phyloP scores from a whole-genome alignment of 2,888 invertebrate species.

The Rhagonycha lutea region DNA sequence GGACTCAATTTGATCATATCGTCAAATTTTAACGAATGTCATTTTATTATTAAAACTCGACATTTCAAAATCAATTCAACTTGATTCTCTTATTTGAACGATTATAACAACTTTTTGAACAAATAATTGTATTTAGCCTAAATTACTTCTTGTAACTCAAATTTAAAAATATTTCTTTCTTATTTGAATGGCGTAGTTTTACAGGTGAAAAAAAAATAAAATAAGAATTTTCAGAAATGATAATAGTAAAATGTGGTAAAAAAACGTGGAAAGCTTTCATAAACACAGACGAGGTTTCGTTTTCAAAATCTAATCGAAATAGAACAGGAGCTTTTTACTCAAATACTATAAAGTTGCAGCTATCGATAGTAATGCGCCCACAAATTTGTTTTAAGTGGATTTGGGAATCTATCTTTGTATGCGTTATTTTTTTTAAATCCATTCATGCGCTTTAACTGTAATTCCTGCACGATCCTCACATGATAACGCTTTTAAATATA shows the following conservation, averaged over 20 bases:
- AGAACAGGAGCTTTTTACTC: background rate
- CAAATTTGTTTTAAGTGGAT: background rate
- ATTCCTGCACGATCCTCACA: background rate
- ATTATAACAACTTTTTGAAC: too few species aligned
- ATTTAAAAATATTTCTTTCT: too few species aligned
- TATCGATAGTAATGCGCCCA: background rate
- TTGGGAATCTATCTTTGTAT: background rate
- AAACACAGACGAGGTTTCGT: background rate
- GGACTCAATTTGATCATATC: too few species aligned
- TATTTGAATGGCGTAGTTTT: too few species aligned
- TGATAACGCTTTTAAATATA: background rate
- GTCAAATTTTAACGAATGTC: too few species aligned
- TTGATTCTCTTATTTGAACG: too few species aligned
- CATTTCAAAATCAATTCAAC: too few species aligned
- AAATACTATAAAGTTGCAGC: background rate
- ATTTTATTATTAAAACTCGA: too few species aligned
- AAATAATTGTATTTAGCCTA: too few species aligned
- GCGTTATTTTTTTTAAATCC: background rate
- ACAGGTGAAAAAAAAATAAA: background rate
- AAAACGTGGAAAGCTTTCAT: background rate
- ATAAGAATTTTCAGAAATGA: background rate
- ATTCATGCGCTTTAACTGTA: background rate
- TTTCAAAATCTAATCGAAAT: background rate
- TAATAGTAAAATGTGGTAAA: background rate
- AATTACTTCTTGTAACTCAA: too few species aligned